Evolutionary conservation across 2,113 vertebrate genomes (phyloP), one percentile per base, ranked within the genome.

Genomic region (Sapajus apella): DNA sequence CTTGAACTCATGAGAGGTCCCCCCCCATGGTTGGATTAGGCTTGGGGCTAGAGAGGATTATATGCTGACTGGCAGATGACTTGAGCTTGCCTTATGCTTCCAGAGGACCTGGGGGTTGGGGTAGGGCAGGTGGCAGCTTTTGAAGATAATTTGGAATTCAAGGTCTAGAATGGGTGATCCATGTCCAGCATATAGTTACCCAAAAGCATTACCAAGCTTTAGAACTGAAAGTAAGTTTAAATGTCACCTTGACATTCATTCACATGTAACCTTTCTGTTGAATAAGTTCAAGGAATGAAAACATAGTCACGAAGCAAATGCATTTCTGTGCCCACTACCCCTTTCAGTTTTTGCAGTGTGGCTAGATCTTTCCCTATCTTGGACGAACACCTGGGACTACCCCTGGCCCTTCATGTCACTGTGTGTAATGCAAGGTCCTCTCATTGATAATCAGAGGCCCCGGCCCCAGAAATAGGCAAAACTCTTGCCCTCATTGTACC

Each of bases 391-490:
- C 3, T 27, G 50, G 25, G 10, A 16, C 21, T 40, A 27, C 35
- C 0, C 5, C 3, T 10, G 73, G 56, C 61, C 25, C 47, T 72
- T 40, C 18, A 8, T 43, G 82, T 27, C 64, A 35, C 21, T 72
- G 50, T 32, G 27, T 40, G 35, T 77, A 21, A 58, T 5, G 25
- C 9, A n/a, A 27, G 27, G 10, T 50, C 85, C 50, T 84, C 58
- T 25, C 12, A 18, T 8, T 2, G 10, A 13, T 56, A 70, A 27
- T 40, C 8, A 40, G 32, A 77, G 40, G 1, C 5, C 32, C 37
- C 14, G 16, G 27, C 6, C 21, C 16, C 43, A 16, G 0, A 1
- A 68, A 37, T 0, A 16, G 50, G 30, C 58, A 10, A 25, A 70
- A 56, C 77, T 37, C 12, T 3, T 40, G 32, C 18, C 37, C 47